Percentiles rank a stretch among this genome's conserved stretches.
phyloP scores from a whole-genome alignment of 1,140 invertebrate species.

The Diuraphis noxia region DNA sequence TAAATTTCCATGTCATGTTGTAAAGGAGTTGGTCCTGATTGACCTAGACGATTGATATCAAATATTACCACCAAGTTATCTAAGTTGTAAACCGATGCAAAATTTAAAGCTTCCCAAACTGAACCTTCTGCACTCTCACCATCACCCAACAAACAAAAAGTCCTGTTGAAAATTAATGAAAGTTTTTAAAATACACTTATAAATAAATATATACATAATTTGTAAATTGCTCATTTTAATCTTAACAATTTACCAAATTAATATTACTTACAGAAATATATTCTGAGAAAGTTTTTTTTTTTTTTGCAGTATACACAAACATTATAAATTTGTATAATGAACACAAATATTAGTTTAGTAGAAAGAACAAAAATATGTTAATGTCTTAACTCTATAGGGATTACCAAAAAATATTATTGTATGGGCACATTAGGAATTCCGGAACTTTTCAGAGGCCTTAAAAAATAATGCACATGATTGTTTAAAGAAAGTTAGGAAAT shows the following conservation, averaged over 20 bases:
- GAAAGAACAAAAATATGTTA: too few species aligned
- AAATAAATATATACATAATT: background rate
- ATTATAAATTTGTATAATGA: too few species aligned
- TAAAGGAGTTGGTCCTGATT: conserved; percentile 91
- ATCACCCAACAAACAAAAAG: conserved; percentile 95
- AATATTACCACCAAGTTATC: conserved; percentile 97
- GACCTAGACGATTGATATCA: conserved; percentile 96
- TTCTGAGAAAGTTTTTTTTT: too few species aligned
- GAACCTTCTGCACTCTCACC: conserved; percentile 98
- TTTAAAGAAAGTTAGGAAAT: too few species aligned
- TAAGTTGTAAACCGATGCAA: conserved; percentile 91
- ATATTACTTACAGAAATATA: too few species aligned
- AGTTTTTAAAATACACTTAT: background rate
- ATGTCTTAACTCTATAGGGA: too few species aligned
- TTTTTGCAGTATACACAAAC: too few species aligned
- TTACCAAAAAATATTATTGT: too few species aligned
- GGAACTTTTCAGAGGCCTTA: too few species aligned
- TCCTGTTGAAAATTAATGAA: conserved; percentile 66
- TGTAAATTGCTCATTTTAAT: background rate
- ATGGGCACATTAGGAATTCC: too few species aligned
- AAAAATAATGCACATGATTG: too few species aligned
- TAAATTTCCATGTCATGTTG: conserved; percentile 92
- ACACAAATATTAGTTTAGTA: too few species aligned
- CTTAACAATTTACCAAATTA: background rate
- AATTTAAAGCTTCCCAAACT: conserved; percentile 96